Evolutionary conservation across 2,113 vertebrate species (phyloP), one percentile per base, ranked within the genome.

Genomic region (Holacanthus passer): DNA sequence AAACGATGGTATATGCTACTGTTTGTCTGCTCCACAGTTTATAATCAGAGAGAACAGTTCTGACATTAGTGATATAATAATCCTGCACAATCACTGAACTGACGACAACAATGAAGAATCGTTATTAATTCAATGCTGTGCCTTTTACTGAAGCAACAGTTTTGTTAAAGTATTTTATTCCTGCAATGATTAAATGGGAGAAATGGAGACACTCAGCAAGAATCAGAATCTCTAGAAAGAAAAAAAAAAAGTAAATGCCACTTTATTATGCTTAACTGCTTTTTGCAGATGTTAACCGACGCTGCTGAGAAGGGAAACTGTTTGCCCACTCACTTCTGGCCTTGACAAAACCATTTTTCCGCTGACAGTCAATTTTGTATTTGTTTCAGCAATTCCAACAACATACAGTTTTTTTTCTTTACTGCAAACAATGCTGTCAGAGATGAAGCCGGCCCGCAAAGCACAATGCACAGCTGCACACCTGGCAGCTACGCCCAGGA

Each of bases 1-100:
- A 27, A 68, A 64, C 9, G n/a, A 67, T 7, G 32, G 3, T 35
- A 6, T 22, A 22, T 56, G 60, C 37, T 55, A 41, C 43, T 12
- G 62, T 77, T 80, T 43, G 62, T 47, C 47, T 66, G 58, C 74
- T 50, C 48, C 4, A 9, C 32, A 24, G 31, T 56, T 64, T 47
- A n/a, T 68, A 74, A 77, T 65, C 66, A 79, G 20, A 62, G 69
- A 63, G n/a, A 65, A 60, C 43, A 47, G 19, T 16, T 52, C 20
- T 70, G 58, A 24, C 79, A 79, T 81, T 82, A 9, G 11, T 47
- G 24, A 53, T 35, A 43, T 50, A 90, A 85, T 74, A 55, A 73
- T 50, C 31, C 53, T 32, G 12, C 16, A 53, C 14, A 39, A 17
- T 47, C n/a, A 10, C 39, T 55, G 41, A 53, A 48, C 16, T 47